Evolutionary conservation across 2,888 invertebrate species (phyloP).

Genomic region (Baronia brevicornis): DNA sequence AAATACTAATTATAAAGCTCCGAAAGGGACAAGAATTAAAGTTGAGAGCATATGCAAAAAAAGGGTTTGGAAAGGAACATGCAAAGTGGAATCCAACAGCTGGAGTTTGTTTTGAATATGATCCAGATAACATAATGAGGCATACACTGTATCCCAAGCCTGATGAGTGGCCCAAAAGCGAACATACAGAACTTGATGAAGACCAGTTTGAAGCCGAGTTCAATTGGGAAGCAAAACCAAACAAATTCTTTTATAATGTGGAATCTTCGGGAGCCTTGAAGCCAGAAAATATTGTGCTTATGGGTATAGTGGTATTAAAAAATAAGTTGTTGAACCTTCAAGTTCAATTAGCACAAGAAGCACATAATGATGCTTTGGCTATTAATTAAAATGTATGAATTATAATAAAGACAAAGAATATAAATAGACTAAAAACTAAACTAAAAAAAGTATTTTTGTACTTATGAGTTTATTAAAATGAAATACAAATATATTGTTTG

Average conservation of each 20-base stretch:
- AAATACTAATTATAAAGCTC: constrained; percentile 84
- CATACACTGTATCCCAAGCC: constrained; percentile 97
- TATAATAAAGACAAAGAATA: constrained; percentile 9
- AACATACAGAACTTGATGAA: constrained; percentile 94
- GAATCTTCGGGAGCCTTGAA: constrained; percentile 96
- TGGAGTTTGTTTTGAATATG: constrained; percentile 99
- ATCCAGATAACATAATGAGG: constrained; percentile 97
- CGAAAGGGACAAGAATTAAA: constrained; percentile 94
- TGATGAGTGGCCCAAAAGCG: constrained; percentile 99
- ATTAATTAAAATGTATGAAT: constrained; percentile 62
- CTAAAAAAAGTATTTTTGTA: too few species aligned
- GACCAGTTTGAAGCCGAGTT: constrained; percentile 95
- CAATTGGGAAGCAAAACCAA: constrained; percentile 95
- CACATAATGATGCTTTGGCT: constrained; percentile 88
- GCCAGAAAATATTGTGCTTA: constrained; percentile 97
- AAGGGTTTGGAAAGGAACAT: constrained; percentile 98
- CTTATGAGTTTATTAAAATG: too few species aligned
- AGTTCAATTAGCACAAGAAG: constrained; percentile 91
- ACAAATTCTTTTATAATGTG: constrained; percentile 97
- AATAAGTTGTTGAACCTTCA: constrained; percentile 97
- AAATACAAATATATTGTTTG: too few species aligned
- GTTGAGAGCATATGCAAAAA: constrained; percentile 96
- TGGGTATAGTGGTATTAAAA: constrained; percentile 94
- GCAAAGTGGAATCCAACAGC: constrained; percentile 99
- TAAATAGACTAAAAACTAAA: too few species aligned